phyloP scores from a whole-genome alignment of 2,888 invertebrate species.

The Bombyx huttoni region DNA sequence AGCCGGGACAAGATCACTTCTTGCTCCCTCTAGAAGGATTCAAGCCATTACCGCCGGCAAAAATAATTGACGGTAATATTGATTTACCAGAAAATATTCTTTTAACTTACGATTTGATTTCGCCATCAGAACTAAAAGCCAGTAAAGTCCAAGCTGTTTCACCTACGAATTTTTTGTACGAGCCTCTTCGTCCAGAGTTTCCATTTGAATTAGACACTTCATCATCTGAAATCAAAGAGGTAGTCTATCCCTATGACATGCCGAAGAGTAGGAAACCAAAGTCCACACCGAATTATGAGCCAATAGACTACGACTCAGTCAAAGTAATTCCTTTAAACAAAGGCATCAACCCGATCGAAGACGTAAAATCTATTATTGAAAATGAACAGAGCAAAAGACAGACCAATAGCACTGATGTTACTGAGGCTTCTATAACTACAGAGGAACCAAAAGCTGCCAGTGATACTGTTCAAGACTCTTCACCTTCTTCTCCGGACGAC shows the following conservation, averaged over 20 bases:
- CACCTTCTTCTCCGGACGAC: conserved; percentile 60
- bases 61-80: conserved; percentile 45
- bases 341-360: conserved; percentile 44
- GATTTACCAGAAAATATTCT: conserved; percentile 59
- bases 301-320: conserved; percentile 53
- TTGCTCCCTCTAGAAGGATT: conserved; percentile 57
- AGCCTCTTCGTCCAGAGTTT: conserved; percentile 45
- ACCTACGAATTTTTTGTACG: conserved; percentile 42
- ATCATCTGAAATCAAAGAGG: conserved; percentile 43
- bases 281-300: conserved; percentile 38
- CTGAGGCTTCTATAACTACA: conserved; percentile 18
- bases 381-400: conserved; percentile 51
- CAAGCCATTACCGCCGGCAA: conserved; percentile 55
- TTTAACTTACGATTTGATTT: conserved; percentile 50
- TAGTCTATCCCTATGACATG: conserved; percentile 43
- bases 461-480: conserved; percentile 30
- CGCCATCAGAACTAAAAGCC: conserved; percentile 29
- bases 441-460: conserved; percentile 28
- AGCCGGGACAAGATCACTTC: conserved; percentile 49
- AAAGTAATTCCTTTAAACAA: conserved; percentile 57
- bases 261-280: conserved; percentile 41
- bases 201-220: conserved; percentile 56
- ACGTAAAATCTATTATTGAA: conserved; percentile 21
- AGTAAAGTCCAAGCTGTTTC: conserved; percentile 19
- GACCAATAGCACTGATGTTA: conserved; percentile 20